Evolutionary conservation across 1,140 invertebrate species (phyloP).

Genomic region (roundworm (Caenorhabditis elegans)): WBcel235 BX284606.5:14005501-14006000

Average conservation of each 20-base stretch:
- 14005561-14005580: constrained; percentile 68
- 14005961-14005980: too few species aligned
- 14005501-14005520: constrained; percentile 69
- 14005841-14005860: constrained; percentile 39
- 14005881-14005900: constrained; percentile 69
- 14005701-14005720: constrained; percentile 68
- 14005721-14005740: constrained; percentile 69
- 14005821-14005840: constrained; percentile 30
- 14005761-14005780: too few species aligned
- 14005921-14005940: constrained; percentile 68
- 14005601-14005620: constrained; percentile 68
- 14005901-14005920: constrained; percentile 66
- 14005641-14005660: constrained; percentile 68
- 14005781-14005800: too few species aligned
- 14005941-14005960: constrained; percentile 70
- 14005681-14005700: constrained; percentile 68
- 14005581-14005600: constrained; percentile 69
- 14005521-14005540: constrained; percentile 69
- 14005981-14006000: constrained; percentile 65
- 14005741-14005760: constrained; percentile 66
- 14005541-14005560: constrained; percentile 69
- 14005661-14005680: constrained; percentile 70
- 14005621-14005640: constrained; percentile 53
- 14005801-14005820: too few species aligned
- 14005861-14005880: constrained; percentile 67